A percentile compares a stretch with the other conserved stretches of the same genome.
Evolutionary conservation across 92 coral and sea anemone species (phyloP).

Genomic region (Plumapathes pennacea): DNA sequence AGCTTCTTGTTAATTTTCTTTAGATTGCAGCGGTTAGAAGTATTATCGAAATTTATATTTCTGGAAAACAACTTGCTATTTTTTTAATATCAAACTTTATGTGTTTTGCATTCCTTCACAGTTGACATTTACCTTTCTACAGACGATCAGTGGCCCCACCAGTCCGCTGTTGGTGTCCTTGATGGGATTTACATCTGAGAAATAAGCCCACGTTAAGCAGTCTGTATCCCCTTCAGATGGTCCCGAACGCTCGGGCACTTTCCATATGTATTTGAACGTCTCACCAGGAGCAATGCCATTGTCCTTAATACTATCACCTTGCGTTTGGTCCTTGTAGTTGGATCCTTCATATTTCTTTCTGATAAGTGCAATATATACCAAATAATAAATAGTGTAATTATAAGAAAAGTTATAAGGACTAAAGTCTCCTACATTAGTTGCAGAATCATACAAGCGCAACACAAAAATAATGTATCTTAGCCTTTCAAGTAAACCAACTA

Average conservation of each 20-base stretch:
- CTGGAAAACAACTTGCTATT: no score
- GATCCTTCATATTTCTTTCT: constrained; percentile 86
- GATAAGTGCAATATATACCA: no score
- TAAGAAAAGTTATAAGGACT: no score
- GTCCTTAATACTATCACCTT: constrained; percentile 38
- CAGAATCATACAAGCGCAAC: no score
- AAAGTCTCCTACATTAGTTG: no score
- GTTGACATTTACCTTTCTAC: constrained; percentile 79
- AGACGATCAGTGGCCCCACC: constrained; percentile 76
- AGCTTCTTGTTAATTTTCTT: no score
- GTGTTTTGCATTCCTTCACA: not conserved
- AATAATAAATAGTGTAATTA: no score
- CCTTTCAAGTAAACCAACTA: no score
- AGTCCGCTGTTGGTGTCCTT: constrained; percentile 83
- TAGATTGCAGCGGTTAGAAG: no score
- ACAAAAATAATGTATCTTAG: no score
- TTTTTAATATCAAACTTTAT: no score
- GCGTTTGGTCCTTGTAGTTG: constrained; percentile 67
- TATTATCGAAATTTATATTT: no score
- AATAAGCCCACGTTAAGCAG: constrained; percentile 86
- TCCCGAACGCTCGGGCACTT: constrained; percentile 85
- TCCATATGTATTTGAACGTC: constrained; percentile 74
- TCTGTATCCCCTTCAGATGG: constrained; percentile 64
- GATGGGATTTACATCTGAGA: constrained; percentile 76
- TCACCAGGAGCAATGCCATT: constrained; percentile 67